Base-by-base conservation (phyloP, 2,113 vertebrate genomes). In the Chaetura pelagica region DNA sequence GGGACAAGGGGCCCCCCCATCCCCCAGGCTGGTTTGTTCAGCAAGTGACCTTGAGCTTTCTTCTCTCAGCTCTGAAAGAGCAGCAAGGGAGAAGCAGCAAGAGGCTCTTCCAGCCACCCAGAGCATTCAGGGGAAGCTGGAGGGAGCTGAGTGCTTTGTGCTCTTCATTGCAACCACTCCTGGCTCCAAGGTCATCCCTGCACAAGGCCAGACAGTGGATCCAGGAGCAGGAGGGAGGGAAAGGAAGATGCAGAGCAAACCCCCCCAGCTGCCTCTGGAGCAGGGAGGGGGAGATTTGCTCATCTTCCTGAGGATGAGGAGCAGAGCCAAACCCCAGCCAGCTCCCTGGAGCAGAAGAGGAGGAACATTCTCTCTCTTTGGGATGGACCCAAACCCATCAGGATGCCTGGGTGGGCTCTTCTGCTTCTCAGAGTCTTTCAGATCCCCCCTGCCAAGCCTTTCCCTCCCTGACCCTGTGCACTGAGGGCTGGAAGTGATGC, bases 31-130 rank as follows among this genome's bases (percentile, higher is more conserved):
- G 75, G 40, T 42, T 42, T 42, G 40, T 93, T 84, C 84, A 57
- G 42, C 84, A 34, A 34, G 62, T 42, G 62, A 92, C 96, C 96
- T 97, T 96, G 96, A 94, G 67, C 20, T 55, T 55, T 69, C 84
- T 72, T 81, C 49, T 78, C 59, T 48, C 10, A 0, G 22, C 1
- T 2, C 22, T 63, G 84, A 77, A 91, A 91, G 62, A 74, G 77
- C 21, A 19, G n/a, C 46, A 80, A 52, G 48, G 75, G 35, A 69
- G 63, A 8, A 63, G n/a, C 1, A 3, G n/a, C 1, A 3, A 66
- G 38, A 58, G 52, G 34, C 17, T 4, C 54, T 86, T 83, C 61
- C 78, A n/a, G 35, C 51, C 15, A 1, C 74, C 38, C 1, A 2
- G 2, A 4, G 40, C 44, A 63, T 49, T 55, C 35, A 76, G 86